Conservation (phyloP, 2,797 vertebrate species). For the Syncerus caffer region DNA sequence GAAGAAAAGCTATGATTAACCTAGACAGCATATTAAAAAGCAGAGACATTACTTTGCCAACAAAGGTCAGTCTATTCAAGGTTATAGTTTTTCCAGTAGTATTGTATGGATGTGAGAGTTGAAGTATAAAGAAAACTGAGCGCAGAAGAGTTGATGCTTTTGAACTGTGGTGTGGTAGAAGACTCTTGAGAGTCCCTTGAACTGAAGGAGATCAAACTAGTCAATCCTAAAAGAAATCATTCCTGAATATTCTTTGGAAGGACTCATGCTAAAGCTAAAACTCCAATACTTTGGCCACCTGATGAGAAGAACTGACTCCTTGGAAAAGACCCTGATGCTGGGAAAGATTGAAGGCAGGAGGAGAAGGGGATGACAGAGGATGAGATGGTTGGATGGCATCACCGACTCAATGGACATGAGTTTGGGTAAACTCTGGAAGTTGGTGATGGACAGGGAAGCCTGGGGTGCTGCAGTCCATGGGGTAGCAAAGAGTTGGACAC, state of each 20-base stretch:
- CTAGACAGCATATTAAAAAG: neutral
- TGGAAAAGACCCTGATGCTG: neutral
- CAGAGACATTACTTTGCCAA: neutral
- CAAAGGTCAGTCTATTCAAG: neutral
- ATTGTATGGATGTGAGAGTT: neutral
- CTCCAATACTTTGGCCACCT: neutral
- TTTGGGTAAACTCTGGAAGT: neutral
- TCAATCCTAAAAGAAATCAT: neutral
- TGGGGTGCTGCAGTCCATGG: neutral
- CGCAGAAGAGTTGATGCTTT: neutral
- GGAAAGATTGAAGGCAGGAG: neutral
- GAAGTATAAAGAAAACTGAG: neutral
- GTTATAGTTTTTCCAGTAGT: neutral
- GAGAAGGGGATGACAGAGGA: neutral
- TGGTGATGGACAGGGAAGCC: neutral
- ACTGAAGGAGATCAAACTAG: neutral
- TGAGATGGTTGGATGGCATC: neutral
- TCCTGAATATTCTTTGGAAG: neutral
- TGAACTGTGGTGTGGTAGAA: neutral
- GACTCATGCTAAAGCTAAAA: neutral
- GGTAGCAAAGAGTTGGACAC: neutral
- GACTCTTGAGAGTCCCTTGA: neutral
- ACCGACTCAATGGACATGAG: neutral
- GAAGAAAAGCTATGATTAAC: neutral
- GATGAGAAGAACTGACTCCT: neutral